Percentiles rank a stretch among this genome's conserved stretches.
phyloP scores from a whole-genome alignment of 2,888 invertebrate genomes.

The Nematopogon swammerdamellus region DNA sequence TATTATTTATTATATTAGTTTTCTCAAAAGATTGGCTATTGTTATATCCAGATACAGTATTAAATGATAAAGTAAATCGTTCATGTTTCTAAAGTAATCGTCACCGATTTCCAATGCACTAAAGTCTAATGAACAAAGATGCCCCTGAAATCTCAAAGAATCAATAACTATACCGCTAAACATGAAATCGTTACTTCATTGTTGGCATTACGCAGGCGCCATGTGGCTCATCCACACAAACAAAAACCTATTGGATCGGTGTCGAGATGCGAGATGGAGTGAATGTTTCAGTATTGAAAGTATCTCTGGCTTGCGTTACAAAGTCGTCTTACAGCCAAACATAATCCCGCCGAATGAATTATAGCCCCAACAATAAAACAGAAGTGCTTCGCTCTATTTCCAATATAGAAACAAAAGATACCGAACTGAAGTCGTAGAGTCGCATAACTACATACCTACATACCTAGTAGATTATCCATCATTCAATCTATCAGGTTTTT shows the following conservation, averaged over 20 bases:
- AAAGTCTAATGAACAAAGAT: not conserved
- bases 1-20: no score
- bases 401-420: not conserved
- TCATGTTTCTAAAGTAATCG: no score
- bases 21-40: no score
- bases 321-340: not conserved
- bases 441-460: no score
- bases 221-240: not conserved
- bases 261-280: not conserved
- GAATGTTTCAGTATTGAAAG: not conserved
- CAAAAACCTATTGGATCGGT: not conserved
- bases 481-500: no score
- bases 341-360: not conserved
- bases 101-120: not conserved
- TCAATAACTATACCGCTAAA: not conserved
- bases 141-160: not conserved
- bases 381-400: conserved; percentile 33
- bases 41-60: no score
- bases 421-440: no score
- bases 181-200: not conserved
- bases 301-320: not conserved
- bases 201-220: not conserved
- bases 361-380: conserved; percentile 43
- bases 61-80: no score
- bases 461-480: no score